A percentile compares a stretch with the other conserved stretches of the same genome.
These are phyloP conservation scores for Megastigmus dorsalis DNA, from an alignment of 2,888 invertebrate species.

Conservation along the genomic window DNA sequence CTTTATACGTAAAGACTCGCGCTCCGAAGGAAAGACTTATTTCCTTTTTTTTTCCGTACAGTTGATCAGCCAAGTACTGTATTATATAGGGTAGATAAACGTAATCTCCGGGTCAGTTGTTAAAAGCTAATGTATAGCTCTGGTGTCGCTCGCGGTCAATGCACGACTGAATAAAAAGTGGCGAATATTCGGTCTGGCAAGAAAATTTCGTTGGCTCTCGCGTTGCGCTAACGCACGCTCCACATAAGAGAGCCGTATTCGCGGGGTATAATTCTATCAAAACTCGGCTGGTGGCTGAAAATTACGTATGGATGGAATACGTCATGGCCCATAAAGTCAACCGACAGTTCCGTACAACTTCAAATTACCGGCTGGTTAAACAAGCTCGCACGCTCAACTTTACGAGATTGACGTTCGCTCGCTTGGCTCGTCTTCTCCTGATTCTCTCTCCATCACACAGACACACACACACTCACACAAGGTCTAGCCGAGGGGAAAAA, in stretches of 20 bases:
- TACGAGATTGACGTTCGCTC: constrained; percentile 7
- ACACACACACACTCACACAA: too few species aligned
- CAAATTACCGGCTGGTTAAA: constrained; percentile 37
- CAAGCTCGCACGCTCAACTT: constrained; percentile 28
- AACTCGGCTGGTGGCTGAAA: neutral
- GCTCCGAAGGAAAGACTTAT: too few species aligned
- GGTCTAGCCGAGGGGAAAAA: too few species aligned
- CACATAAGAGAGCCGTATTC: neutral
- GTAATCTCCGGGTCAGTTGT: neutral
- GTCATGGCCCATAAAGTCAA: constrained; percentile 32
- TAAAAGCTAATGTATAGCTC: too few species aligned
- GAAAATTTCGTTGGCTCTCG: neutral
- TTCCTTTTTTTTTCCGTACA: constrained; percentile 12
- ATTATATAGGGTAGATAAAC: too few species aligned
- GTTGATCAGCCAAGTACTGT: constrained; percentile 3
- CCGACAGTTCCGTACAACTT: constrained; percentile 33
- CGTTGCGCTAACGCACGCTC: neutral
- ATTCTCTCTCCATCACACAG: too few species aligned
- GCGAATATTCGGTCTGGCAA: neutral
- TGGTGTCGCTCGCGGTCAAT: neutral
- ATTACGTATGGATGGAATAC: constrained; percentile 31
- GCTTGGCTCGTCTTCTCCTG: too few species aligned
- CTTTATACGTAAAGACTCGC: too few species aligned
- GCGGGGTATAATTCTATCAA: neutral
- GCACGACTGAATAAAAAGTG: neutral